Evolutionary conservation across 1,140 invertebrate species (phyloP), one percentile per base, ranked within the genome.

Genomic region (Homarus americanus): DNA sequence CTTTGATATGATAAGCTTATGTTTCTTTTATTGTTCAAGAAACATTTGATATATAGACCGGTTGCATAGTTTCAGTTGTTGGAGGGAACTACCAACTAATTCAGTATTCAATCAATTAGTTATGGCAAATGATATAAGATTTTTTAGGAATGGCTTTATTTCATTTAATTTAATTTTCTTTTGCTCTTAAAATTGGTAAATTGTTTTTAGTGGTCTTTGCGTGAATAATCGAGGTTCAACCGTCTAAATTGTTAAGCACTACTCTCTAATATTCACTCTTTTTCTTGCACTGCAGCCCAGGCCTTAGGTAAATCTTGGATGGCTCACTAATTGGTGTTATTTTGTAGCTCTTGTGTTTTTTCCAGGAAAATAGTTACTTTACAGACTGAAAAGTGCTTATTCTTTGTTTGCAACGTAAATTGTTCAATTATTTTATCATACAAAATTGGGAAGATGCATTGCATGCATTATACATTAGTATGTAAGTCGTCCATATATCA

Each of bases 251-350:
- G 63, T 66, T 3, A 24, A 66, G 28, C 63, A 78, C 53, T 38
- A 40, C 53, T 66, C n/a, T 15, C 53, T 79, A 66, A 79, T 72
- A n/a, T 38, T 58, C 58, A 38, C 53, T 38, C 73, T 66, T 53
- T 88, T 44, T 66, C 41, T 88, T 40, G 63, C 73, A 79, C 38
- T 80, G 86, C 86, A 88, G 86, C 86, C 76, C 86, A 88, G 86
- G 86, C 86, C 63, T 10, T 88, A 88, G 86, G 86, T 88, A 88
- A 69, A 80, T 24, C 28, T 69, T 34, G 15, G 41, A 9, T 28
- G n/a, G 49, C 49, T 80, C 28, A n/a, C 7, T 41, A 72, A n/a
- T 69, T 73, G 53, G n/a, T 79, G 15, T 63, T 40, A 32, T 40
- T 49, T 28, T 28, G 63, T 66, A 20, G 63, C 63, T 58, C 15